Conservation (phyloP, 2,888 invertebrate species). For the Dryococelus australis region DNA sequence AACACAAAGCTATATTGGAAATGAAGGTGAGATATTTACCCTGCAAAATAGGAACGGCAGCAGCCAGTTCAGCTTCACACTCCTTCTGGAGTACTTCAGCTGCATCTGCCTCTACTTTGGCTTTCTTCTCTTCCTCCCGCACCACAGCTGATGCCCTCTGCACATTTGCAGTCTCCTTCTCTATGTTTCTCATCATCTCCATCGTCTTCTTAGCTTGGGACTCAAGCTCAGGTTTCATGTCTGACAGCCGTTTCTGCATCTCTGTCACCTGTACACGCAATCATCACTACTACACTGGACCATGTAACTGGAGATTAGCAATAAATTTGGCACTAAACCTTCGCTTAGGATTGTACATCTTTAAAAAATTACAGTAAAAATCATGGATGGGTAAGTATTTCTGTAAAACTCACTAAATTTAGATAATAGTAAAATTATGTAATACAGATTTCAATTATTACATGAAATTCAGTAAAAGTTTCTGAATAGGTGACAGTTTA, state of each 20-base stretch:
- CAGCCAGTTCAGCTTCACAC: conserved; percentile 91
- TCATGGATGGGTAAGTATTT: too few relatives aligned
- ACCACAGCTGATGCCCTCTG: conserved; percentile 81
- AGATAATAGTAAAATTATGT: too few relatives aligned
- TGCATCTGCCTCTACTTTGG: conserved; percentile 85
- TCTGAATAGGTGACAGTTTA: too few relatives aligned
- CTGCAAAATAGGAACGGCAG: conserved; percentile 84
- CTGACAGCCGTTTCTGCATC: conserved; percentile 79
- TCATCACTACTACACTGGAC: background rate
- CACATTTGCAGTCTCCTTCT: conserved; percentile 76
- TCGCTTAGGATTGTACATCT: too few relatives aligned
- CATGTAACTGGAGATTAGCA: background rate
- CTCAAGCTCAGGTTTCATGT: conserved; percentile 76
- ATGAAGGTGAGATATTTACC: conserved; percentile 51
- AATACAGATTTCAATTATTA: too few relatives aligned
- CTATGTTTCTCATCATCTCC: conserved; percentile 79
- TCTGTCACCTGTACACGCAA: conserved; percentile 64
- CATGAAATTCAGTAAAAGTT: too few relatives aligned
- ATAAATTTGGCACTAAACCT: too few relatives aligned
- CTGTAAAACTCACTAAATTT: too few relatives aligned
- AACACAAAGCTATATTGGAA: too few relatives aligned
- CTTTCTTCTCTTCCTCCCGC: conserved; percentile 85
- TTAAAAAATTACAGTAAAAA: too few relatives aligned
- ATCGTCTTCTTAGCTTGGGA: conserved; percentile 75
- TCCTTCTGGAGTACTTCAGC: conserved; percentile 86